phyloP scores from a whole-genome alignment of 1,140 invertebrate genomes.

The Drosophila kanapiae region DNA sequence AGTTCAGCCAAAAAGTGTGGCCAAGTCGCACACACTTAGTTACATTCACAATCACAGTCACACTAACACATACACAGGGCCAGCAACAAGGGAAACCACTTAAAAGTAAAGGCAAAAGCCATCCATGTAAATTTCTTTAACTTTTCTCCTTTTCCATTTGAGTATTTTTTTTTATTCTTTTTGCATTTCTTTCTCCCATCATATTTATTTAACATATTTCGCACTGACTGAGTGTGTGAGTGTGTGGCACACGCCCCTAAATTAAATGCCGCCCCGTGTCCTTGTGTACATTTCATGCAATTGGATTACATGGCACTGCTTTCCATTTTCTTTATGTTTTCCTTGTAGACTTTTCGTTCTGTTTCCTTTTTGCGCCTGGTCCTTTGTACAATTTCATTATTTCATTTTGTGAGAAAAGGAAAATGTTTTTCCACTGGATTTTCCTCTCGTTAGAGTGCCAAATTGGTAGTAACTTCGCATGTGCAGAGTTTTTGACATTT shows the following conservation, averaged over 20 bases:
- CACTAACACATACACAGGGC: constrained; percentile 30
- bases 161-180: constrained; percentile 9
- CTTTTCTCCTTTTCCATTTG: constrained; percentile 52
- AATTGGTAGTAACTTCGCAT: constrained; percentile 41
- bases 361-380: constrained; percentile 27
- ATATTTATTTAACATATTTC: constrained; percentile 76
- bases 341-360: constrained; percentile 39
- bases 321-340: constrained; percentile 49
- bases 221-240: constrained; percentile 36
- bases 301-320: constrained; percentile 69
- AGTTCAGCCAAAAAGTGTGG: constrained; percentile 71
- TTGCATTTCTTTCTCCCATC: constrained; percentile 27
- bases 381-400: constrained; percentile 55
- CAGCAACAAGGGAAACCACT: constrained; percentile 73
- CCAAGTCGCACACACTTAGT: constrained; percentile 61
- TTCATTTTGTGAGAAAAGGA: constrained; percentile 39
- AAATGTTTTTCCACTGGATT: constrained; percentile 48
- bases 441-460: constrained; percentile 43
- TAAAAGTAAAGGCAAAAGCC: constrained; percentile 73
- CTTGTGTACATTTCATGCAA: constrained; percentile 70
- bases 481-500: constrained; percentile 18
- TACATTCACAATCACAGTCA: constrained; percentile 29
- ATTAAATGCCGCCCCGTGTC: constrained; percentile 66
- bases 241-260: constrained; percentile 54
- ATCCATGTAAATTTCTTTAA: constrained; percentile 75